Conservation (phyloP, 2,797 vertebrate species). For the Delichon dasypus region DNA sequence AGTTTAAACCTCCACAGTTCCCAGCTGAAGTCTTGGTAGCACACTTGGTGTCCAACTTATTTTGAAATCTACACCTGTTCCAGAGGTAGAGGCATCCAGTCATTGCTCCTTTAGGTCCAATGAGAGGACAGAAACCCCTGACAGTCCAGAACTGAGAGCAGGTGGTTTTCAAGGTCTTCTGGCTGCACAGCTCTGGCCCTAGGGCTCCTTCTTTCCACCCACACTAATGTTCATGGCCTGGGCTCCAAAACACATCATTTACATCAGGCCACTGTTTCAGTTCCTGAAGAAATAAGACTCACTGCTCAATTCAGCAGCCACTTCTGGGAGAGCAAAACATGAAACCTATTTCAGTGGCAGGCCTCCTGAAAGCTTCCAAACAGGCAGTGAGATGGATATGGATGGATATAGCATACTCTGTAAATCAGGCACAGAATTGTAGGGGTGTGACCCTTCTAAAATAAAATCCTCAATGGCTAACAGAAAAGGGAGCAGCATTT, state of each 20-base stretch:
- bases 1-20: background rate
- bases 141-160: constrained; percentile 45
- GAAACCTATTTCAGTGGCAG: background rate
- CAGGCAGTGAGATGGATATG: background rate
- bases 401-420: background rate
- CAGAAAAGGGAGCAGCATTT: background rate
- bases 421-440: background rate
- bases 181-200: constrained; percentile 72
- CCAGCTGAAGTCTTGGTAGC: background rate
- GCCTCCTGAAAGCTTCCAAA: background rate
- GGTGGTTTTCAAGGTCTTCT: constrained; percentile 71
- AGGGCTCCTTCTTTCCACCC: constrained; percentile 78
- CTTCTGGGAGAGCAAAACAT: constrained; percentile 25
- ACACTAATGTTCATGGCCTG: constrained; percentile 75
- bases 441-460: background rate
- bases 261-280: constrained; percentile 63
- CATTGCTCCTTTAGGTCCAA: background rate
- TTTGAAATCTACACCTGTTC: background rate
- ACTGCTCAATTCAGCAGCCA: constrained; percentile 1
- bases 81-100: background rate
- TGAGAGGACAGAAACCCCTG: background rate
- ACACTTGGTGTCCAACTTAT: background rate
- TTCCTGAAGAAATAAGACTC: constrained; percentile 27
- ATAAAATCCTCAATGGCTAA: background rate
- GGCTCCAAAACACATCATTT: constrained; percentile 77